phyloP scores from a whole-genome alignment of 2,888 invertebrate species.

The Ennomos quercinarius region DNA sequence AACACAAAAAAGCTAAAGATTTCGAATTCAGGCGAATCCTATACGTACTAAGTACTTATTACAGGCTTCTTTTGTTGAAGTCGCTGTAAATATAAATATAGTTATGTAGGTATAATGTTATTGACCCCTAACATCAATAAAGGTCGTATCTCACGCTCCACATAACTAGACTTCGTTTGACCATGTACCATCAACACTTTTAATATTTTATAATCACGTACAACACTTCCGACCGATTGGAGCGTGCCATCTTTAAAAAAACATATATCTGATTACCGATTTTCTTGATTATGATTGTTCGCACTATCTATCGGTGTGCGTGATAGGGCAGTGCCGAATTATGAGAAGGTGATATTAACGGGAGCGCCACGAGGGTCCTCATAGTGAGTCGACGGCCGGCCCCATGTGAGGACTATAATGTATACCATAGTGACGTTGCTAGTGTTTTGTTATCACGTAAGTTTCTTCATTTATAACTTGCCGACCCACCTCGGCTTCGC shows the following conservation, averaged over 20 bases:
- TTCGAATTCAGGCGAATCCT: too few species aligned
- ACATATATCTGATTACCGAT: constrained; percentile 34
- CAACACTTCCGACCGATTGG: constrained; percentile 14
- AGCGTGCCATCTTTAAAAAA: constrained; percentile 36
- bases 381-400: constrained; percentile 35
- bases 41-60: too few species aligned
- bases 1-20: too few species aligned
- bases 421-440: constrained; percentile 42
- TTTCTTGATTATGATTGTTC: constrained; percentile 12
- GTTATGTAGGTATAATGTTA: too few species aligned
- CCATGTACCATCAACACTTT: background rate
- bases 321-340: constrained; percentile 15
- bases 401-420: constrained; percentile 49
- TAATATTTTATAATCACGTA: constrained; percentile 45
- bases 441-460: constrained; percentile 40
- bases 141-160: constrained; percentile 35
- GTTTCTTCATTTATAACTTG: too few species aligned
- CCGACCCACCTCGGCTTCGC: too few species aligned
- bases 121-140: background rate
- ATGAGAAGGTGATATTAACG: constrained; percentile 29
- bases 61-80: too few species aligned
- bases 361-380: constrained; percentile 20
- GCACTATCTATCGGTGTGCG: constrained; percentile 13
- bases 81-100: too few species aligned
- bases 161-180: constrained; percentile 42